phyloP scores from a whole-genome alignment of 2,888 invertebrate species.

The Drosophila tanythrix region DNA sequence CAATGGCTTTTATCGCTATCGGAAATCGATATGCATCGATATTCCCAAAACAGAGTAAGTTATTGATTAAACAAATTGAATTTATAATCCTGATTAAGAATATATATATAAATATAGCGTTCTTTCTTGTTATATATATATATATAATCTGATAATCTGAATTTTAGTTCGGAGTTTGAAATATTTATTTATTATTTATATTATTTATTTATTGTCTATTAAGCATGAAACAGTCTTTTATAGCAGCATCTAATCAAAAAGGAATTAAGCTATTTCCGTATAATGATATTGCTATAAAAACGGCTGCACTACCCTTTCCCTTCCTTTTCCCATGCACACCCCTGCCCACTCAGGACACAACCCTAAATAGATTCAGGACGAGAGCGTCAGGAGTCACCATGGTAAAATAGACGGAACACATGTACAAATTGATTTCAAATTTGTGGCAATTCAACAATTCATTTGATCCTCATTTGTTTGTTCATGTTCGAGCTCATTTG shows the following conservation, averaged over 20 bases:
- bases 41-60: too few relatives aligned
- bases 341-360: not conserved
- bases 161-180: not conserved
- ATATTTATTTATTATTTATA: not conserved
- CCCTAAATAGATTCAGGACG: not conserved
- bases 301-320: too few relatives aligned
- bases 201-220: not conserved
- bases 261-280: conserved; percentile 17
- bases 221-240: not conserved
- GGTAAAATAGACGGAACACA: conserved; percentile 44
- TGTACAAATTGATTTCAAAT: conserved; percentile 83
- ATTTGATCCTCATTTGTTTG: conserved; percentile 65
- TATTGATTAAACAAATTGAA: too few relatives aligned
- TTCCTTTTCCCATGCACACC: not conserved
- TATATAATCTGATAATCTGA: not conserved
- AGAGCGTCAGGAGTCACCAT: not conserved
- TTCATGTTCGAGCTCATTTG: conserved; percentile 22
- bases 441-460: conserved; percentile 80
- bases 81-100: not conserved
- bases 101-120: not conserved
- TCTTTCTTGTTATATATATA: not conserved
- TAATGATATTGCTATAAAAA: conserved; percentile 11
- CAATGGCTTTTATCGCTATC: too few relatives aligned
- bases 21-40: too few relatives aligned
- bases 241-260: conserved; percentile 16